A percentile compares a stretch with the other conserved stretches of the same genome.
phyloP scores from a whole-genome alignment of 2,113 vertebrate genomes.

The Macquaria ambigua region DNA sequence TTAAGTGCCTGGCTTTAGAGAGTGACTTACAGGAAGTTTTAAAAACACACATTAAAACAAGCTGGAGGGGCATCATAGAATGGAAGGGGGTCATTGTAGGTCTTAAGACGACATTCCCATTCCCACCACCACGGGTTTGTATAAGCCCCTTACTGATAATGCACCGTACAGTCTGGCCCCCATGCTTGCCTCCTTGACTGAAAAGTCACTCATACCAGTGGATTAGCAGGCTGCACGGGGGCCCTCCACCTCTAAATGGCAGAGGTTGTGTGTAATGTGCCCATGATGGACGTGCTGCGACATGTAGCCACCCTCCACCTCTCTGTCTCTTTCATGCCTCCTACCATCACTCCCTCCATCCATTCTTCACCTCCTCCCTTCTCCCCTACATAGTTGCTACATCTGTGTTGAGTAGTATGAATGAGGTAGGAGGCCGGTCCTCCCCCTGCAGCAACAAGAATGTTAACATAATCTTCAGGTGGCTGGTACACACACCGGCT shows the following conservation, averaged over 20 bases:
- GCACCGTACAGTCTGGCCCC: constrained; percentile 60
- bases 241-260: constrained; percentile 61
- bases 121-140: constrained; percentile 72
- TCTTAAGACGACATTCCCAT: constrained; percentile 44
- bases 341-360: constrained; percentile 15
- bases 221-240: constrained; percentile 67
- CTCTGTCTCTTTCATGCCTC: constrained; percentile 31
- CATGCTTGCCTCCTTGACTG: constrained; percentile 68
- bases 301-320: constrained; percentile 48
- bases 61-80: constrained; percentile 40
- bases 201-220: constrained; percentile 74
- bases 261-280: constrained; percentile 52
- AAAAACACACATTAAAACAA: constrained; percentile 69
- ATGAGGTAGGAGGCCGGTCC: constrained; percentile 34
- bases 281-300: constrained; percentile 59
- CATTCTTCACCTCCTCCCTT: constrained; percentile 28
- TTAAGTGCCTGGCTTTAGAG: constrained; percentile 55
- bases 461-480: constrained; percentile 78
- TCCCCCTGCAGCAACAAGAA: constrained; percentile 52
- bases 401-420: constrained; percentile 40
- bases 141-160: constrained; percentile 79
- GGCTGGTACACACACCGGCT: constrained; percentile 62
- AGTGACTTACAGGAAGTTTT: constrained; percentile 68
- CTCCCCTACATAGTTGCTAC: constrained; percentile 16
- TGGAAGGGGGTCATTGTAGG: constrained; percentile 42